Conservation (phyloP, 2,113 vertebrate genomes). For the Oxyura jamaicensis region DNA sequence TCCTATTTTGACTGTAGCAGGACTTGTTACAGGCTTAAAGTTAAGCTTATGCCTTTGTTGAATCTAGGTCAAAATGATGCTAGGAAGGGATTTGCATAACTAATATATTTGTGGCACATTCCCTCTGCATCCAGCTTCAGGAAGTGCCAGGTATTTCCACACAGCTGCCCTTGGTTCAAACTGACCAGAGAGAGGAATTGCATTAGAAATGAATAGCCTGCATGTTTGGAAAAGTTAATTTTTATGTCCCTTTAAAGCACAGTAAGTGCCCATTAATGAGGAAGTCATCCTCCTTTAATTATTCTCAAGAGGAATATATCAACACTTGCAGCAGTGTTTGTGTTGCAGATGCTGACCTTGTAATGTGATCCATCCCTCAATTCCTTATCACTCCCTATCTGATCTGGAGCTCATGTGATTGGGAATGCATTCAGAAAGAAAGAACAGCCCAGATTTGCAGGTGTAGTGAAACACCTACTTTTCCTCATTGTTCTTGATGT, state of each 20-base stretch:
- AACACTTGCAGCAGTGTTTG: not conserved
- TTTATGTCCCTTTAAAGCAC: not conserved
- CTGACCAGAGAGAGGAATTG: not conserved
- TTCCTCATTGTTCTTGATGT: not conserved
- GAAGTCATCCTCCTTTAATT: not conserved
- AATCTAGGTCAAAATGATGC: not conserved
- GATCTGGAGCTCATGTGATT: not conserved
- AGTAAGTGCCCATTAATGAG: slow-evolving; percentile 50
- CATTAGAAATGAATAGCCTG: slow-evolving; percentile 1
- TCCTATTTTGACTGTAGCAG: not conserved
- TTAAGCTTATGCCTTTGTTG: not conserved
- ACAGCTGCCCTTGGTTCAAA: not conserved
- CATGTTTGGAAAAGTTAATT: slow-evolving; percentile 23
- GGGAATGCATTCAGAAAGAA: not conserved
- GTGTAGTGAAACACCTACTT: not conserved
- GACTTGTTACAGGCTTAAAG: not conserved
- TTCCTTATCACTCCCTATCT: not conserved
- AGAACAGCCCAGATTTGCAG: not conserved
- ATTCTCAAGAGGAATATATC: not conserved
- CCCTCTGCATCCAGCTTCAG: not conserved
- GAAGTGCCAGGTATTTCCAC: not conserved
- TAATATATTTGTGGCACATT: not conserved
- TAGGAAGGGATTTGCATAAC: not conserved
- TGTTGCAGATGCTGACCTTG: not conserved
- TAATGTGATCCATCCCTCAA: not conserved